phyloP scores from a whole-genome alignment of 2,888 invertebrate species.

The Temnothorax unifasciatus region DNA sequence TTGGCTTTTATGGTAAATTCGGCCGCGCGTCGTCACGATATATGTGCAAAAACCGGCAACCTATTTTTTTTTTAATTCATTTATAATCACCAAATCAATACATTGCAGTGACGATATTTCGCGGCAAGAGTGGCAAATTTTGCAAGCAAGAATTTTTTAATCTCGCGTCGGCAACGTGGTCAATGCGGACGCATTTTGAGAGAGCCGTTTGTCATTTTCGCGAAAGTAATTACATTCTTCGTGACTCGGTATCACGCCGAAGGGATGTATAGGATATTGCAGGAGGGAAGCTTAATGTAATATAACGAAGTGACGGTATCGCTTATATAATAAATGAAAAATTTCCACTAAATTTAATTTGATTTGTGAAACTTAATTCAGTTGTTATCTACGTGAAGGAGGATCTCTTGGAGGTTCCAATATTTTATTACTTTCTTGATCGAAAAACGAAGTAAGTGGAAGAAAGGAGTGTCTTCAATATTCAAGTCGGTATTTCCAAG shows the following conservation, averaged over 20 bases:
- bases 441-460: not conserved
- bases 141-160: constrained; percentile 69
- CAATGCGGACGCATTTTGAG: constrained; percentile 27
- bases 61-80: not conserved
- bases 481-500: not conserved
- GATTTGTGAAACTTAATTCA: constrained; percentile 11
- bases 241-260: constrained; percentile 44
- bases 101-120: constrained; percentile 15
- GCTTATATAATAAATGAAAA: constrained; percentile 13
- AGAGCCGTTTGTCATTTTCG: constrained; percentile 71
- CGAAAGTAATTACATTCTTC: constrained; percentile 72
- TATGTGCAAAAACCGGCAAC: not conserved
- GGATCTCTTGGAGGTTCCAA: not conserved
- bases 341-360: constrained; percentile 23
- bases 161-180: constrained; percentile 39
- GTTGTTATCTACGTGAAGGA: constrained; percentile 2
- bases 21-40: not conserved
- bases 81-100: not conserved
- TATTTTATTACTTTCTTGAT: constrained; percentile 5
- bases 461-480: not conserved
- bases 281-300: constrained; percentile 10
- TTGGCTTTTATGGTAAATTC: not conserved
- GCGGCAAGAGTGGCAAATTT: constrained; percentile 21
- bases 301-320: constrained; percentile 1
- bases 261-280: constrained; percentile 23